phyloP scores from a whole-genome alignment of 2,888 invertebrate genomes.

The Podabrus alpinus region DNA sequence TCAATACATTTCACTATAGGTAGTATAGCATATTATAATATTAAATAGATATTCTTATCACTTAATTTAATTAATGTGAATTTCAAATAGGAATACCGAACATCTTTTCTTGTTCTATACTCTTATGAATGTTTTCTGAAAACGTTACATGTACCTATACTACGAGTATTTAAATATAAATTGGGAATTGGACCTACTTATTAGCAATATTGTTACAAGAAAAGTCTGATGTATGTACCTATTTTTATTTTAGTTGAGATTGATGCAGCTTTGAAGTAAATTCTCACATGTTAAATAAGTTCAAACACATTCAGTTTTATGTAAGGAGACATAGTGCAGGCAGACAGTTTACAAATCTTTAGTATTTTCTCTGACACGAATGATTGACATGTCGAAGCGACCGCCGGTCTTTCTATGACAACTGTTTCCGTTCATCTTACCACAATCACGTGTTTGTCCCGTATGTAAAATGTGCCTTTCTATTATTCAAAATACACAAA shows the following conservation, averaged over 20 bases:
- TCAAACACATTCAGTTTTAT: not conserved
- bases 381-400: constrained; percentile 42
- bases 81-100: too few relatives aligned
- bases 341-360: constrained; percentile 22
- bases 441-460: constrained; percentile 36
- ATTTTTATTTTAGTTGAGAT: not conserved
- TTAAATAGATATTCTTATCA: too few relatives aligned
- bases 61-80: too few relatives aligned
- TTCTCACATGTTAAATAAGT: not conserved
- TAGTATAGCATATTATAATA: too few relatives aligned
- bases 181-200: not conserved
- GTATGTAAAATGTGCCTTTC: constrained; percentile 27
- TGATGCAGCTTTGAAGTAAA: not conserved
- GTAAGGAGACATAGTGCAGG: constrained; percentile 14
- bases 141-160: not conserved
- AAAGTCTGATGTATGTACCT: not conserved
- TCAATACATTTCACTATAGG: too few relatives aligned
- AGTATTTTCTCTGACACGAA: constrained; percentile 36
- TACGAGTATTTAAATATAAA: not conserved
- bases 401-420: constrained; percentile 38
- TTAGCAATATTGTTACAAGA: not conserved
- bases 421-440: constrained; percentile 40
- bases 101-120: too few relatives aligned
- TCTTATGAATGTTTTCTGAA: too few relatives aligned
- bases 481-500: constrained; percentile 18